Base-by-base conservation (phyloP, 2,888 invertebrate species). In the Fragum sueziense region DNA sequence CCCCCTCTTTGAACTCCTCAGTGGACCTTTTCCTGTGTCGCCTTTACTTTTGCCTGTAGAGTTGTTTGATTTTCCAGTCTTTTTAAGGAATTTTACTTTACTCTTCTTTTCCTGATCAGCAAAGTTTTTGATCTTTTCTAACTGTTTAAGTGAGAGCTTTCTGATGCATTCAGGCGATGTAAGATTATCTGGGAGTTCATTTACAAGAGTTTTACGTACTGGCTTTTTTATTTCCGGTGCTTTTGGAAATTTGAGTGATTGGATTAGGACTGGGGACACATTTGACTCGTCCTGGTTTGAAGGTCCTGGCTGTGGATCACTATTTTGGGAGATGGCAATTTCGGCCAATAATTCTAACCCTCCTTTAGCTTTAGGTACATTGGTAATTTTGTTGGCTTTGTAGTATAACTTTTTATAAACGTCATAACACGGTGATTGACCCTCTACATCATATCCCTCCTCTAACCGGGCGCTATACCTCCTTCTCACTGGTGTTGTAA, bases 391-490 rank as follows among this genome's bases (percentile, higher is more conserved):
- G 27, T 61, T n/a, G 20, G 78, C 78, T 74, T 74, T 79, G 17
- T 33, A 22, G 33, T 75, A n/a, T 17, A 79, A 34, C 52, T 75
- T 74, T 65, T 47, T 70, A 61, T 75, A 79, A 9, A 75, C 75
- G 41, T 75, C 72, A 68, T 37, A 75, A n/a, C 67, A 72, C 9
- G 79, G 65, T 3, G 79, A 79, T 7, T 25, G 22, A 11, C 71
- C 74, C 59, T 37, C 74, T 20, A 79, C 25, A 34, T 79, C 74
- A 33, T 68, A 78, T 11, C 65, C 65, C 57, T 78, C 78, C 3
- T 54, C 0, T 1, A 78, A 7, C 41, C 74, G 51, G 0, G 3
- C 9, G 14, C 54, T 20, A 47, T 74, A 74, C 3, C 25, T 37
- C 27, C 51, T 27, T 2, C 22, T 20, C 20, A 34, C 47, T 29